phyloP scores from a whole-genome alignment of 2,113 vertebrate species.

The Sinocyclocheilus anophthalmus region DNA sequence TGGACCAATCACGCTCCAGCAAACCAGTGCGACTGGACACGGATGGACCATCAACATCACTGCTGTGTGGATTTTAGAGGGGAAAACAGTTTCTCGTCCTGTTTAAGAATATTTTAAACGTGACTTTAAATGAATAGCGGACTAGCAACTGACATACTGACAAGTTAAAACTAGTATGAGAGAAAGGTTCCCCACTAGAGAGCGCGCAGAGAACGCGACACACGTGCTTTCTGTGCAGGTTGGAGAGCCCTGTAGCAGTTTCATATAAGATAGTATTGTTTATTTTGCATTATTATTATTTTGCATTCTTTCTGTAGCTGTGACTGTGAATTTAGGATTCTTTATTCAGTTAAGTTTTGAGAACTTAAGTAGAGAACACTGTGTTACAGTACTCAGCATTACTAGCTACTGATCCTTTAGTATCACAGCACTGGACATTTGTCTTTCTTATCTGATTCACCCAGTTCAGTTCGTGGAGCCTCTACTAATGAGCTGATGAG shows the following conservation, averaged over 20 bases:
- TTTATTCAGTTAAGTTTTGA: not conserved
- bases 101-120: not conserved
- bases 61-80: not conserved
- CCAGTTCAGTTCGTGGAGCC: conserved; percentile 13
- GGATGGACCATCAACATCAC: not conserved
- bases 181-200: not conserved
- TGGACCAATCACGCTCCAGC: conserved; percentile 45
- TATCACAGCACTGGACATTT: not conserved
- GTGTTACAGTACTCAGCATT: not conserved
- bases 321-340: not conserved
- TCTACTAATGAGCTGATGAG: conserved; percentile 23
- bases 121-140: not conserved
- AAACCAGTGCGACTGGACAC: not conserved
- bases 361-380: not conserved
- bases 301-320: not conserved
- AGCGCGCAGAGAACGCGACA: not conserved
- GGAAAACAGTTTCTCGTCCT: not conserved
- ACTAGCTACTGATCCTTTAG: not conserved
- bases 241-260: not conserved
- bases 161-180: not conserved
- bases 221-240: not conserved
- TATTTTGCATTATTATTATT: no score
- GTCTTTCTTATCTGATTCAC: conserved; percentile 3
- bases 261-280: not conserved
- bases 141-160: not conserved